Percentiles rank a stretch among this genome's conserved stretches.
Evolutionary conservation across 2,888 invertebrate genomes (phyloP).

Genomic region (Periphyllus acericola): DNA sequence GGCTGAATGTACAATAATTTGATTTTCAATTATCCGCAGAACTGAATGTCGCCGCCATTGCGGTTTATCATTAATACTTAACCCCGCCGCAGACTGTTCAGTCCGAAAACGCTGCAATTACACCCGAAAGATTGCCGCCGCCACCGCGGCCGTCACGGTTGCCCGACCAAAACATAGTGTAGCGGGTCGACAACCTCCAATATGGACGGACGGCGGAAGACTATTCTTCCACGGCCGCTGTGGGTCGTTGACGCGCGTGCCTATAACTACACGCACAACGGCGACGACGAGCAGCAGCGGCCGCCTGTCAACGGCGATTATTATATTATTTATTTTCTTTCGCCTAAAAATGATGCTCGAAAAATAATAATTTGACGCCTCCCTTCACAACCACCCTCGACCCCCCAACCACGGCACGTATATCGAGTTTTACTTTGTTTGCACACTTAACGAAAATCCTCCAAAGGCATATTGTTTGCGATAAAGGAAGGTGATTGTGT

Average conservation of each 20-base stretch:
- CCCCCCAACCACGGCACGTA: not conserved
- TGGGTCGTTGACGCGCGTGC: slow-evolving; percentile 53
- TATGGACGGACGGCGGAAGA: slow-evolving; percentile 7
- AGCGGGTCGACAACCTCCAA: slow-evolving; percentile 57
- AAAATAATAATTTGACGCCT: not conserved
- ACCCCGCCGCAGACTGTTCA: not conserved
- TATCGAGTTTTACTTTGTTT: slow-evolving; percentile 1
- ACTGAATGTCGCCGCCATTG: not conserved
- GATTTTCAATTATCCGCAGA: not conserved
- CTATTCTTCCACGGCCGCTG: slow-evolving; percentile 49
- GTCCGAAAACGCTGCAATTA: slow-evolving; percentile 54
- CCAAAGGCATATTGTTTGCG: not conserved
- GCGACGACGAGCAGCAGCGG: not conserved
- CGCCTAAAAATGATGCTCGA: not conserved
- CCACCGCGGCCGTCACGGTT: slow-evolving; percentile 47
- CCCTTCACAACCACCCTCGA: not conserved
- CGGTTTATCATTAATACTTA: slow-evolving; percentile 13
- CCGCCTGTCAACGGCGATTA: slow-evolving; percentile 9
- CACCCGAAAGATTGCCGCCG: slow-evolving; percentile 55
- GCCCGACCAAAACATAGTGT: slow-evolving; percentile 39
- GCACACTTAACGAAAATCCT: not conserved
- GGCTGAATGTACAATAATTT: not conserved
- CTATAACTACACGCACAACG: not conserved
- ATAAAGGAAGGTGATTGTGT: not conserved
- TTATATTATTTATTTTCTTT: slow-evolving; percentile 15